Conservation (phyloP, 2,113 vertebrate species). For the Gila orcuttii region DNA sequence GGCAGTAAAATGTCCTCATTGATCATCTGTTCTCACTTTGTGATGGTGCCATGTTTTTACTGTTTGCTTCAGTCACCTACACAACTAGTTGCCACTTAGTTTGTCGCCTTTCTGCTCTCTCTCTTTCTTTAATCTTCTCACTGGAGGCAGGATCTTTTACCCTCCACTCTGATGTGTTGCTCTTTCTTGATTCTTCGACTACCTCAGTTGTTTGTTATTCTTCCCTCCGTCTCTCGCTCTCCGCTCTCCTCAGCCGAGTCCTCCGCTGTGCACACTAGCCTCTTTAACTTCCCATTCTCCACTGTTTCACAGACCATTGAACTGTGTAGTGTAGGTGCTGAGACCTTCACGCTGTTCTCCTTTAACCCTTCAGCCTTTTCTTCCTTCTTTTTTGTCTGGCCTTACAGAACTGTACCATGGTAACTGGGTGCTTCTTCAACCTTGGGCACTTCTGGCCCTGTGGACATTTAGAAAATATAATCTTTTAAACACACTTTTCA, state of each 20-base stretch:
- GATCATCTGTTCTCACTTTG: conserved; percentile 66
- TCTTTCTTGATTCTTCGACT: not conserved
- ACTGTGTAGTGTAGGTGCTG: conserved; percentile 31
- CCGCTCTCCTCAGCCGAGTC: not conserved
- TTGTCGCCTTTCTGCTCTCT: not conserved
- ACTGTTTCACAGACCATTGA: conserved; percentile 37
- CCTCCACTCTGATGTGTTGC: not conserved
- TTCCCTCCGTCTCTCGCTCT: not conserved
- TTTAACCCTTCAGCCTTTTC: conserved; percentile 5
- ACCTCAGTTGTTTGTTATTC: conserved; percentile 8
- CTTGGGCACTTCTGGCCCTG: not conserved
- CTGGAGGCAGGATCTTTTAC: not conserved
- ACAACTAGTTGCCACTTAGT: conserved; percentile 58
- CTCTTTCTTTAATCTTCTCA: conserved; percentile 18
- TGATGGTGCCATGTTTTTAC: conserved; percentile 39
- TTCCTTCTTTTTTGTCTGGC: not conserved
- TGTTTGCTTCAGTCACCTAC: conserved; percentile 68
- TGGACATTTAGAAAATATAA: not conserved
- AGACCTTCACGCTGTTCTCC: conserved; percentile 29
- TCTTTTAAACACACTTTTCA: not conserved
- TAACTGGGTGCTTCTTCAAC: not conserved
- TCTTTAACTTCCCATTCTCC: conserved; percentile 7
- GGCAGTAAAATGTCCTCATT: conserved; percentile 62
- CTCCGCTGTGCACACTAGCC: not conserved
- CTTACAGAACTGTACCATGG: not conserved